phyloP scores from a whole-genome alignment of 2,113 vertebrate species.

The Anser brachyrhynchus region DNA sequence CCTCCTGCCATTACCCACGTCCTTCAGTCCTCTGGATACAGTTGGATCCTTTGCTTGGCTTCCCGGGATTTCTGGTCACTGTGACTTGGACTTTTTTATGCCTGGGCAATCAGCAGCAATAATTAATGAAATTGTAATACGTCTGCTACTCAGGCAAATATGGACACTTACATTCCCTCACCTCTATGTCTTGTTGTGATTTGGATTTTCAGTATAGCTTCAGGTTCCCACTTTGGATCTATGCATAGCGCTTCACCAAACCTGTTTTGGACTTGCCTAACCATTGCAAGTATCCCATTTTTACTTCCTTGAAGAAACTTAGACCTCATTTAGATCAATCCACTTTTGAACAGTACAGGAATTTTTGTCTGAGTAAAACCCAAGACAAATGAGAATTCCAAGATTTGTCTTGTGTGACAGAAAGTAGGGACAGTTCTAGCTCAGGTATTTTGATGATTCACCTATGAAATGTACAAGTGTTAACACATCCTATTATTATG shows the following conservation, averaged over 20 bases:
- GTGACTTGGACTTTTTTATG: not conserved
- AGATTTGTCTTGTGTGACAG: not conserved
- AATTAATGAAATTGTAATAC: not conserved
- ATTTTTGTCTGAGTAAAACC: not conserved
- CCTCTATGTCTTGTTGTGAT: not conserved
- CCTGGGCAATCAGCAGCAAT: not conserved
- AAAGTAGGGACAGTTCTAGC: not conserved
- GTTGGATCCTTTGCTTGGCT: not conserved
- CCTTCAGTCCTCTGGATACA: not conserved
- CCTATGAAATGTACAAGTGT: constrained; percentile 34
- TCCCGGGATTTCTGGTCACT: not conserved
- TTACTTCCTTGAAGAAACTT: not conserved
- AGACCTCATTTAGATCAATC: not conserved
- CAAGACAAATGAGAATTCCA: not conserved
- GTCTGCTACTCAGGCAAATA: not conserved
- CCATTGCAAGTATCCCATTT: not conserved
- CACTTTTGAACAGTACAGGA: not conserved
- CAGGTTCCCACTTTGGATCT: not conserved
- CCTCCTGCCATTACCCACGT: not conserved
- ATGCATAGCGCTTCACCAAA: not conserved
- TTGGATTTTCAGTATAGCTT: not conserved
- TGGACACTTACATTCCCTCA: not conserved
- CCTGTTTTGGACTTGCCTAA: not conserved
- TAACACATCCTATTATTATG: constrained; percentile 54
- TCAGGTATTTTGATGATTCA: constrained; percentile 55